Percentiles rank a stretch among this genome's conserved stretches.
Evolutionary conservation across 2,113 vertebrate species (phyloP).

Genomic region (Lasiurus borealis): DNA sequence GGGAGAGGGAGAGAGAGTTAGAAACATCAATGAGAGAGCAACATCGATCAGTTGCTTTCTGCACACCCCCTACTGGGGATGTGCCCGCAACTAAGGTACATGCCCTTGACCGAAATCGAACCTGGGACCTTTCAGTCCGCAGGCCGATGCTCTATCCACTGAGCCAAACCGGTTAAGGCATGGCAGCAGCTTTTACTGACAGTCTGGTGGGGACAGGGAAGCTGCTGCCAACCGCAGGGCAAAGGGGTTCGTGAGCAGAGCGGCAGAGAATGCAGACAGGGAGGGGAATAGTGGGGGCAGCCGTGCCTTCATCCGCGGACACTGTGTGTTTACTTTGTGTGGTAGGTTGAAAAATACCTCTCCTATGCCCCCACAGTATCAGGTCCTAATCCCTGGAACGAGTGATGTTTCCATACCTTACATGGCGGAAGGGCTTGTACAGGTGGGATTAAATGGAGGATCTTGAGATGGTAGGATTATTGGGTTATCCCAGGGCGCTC

Average conservation of each 20-base stretch:
- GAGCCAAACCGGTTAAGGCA: no score
- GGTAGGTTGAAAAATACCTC: neutral
- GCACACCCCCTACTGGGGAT: no score
- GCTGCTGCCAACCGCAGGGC: neutral
- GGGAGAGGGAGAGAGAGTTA: no score
- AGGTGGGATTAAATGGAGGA: conserved; percentile 2
- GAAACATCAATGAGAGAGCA: no score
- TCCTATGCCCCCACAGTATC: neutral
- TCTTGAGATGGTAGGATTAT: neutral
- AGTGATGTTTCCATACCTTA: neutral
- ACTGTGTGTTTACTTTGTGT: neutral
- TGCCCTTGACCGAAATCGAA: no score
- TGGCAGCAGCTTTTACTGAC: neutral
- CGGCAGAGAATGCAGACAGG: neutral
- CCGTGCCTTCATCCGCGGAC: neutral
- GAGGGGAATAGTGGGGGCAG: neutral
- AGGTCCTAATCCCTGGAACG: neutral
- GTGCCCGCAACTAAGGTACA: no score
- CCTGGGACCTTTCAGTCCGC: no score
- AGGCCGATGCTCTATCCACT: no score
- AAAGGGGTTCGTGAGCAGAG: neutral
- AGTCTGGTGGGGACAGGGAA: neutral
- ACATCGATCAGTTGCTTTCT: no score
- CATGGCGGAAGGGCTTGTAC: neutral
- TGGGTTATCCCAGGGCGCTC: neutral